Evolutionary conservation across 2,888 invertebrate genomes (phyloP), one percentile per base, ranked within the genome.

Genomic region (Mesoligia furuncula): DNA sequence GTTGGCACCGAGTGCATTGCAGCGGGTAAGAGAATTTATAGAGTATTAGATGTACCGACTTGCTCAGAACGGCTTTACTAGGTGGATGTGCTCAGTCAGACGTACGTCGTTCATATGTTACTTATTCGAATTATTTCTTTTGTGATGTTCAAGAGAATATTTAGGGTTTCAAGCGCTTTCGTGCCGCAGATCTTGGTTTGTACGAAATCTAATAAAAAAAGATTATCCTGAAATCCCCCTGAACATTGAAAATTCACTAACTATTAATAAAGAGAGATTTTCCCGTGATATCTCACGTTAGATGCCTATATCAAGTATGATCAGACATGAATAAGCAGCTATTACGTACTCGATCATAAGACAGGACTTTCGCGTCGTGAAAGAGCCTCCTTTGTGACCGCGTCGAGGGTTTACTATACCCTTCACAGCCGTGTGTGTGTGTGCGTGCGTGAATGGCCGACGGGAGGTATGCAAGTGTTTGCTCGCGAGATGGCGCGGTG

Each of bases 401-500:
- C 73, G 80, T 83, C 77, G 85, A 89, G 81, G 88, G 85, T 83
- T 84, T 83, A 83, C 77, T 86, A 48, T 76, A 83, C 83, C 79
- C 24, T 64, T 77, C 20, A 77, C 20, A 54, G 27, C 24, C 8
- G 17, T 80, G 79, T 70, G 68, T 67, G 73, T 75, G 81, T 83
- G 82, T 76, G 78, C 39, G 80, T 87, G 83, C 84, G 85, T 90
- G 89, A 87, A 89, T 90, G 87, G 87, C 78, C 80, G 67, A 80
- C 79, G 70, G 85, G 80, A 69, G 86, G 88, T 88, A 84, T 87
- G 90, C 79, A 89, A 90, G 91, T 95, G 95, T 96, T 96, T 95
- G 91, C 93, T 92, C 92, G 92, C 91, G 93, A 93, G 94, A 95
- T 95, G 94, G 93, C 91, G 91, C 93, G 90, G 90, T 93, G 93